phyloP scores from a whole-genome alignment of 2,113 vertebrate genomes.

The Tonatia bakeri region DNA sequence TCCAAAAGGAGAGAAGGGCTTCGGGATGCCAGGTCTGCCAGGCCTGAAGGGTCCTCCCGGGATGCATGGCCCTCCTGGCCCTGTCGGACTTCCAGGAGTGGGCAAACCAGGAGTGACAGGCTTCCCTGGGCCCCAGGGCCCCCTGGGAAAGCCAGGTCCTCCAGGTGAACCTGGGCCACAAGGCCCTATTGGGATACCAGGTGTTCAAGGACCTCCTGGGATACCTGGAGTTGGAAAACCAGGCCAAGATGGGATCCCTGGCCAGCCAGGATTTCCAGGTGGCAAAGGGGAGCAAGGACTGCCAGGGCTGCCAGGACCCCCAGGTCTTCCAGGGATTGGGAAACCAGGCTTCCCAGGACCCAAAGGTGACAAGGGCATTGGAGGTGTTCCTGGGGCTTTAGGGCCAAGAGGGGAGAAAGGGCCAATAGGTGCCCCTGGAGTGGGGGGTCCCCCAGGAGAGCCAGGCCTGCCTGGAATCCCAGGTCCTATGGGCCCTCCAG shows the following conservation, averaged over 20 bases:
- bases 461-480: conserved; percentile 90
- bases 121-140: conserved; percentile 90
- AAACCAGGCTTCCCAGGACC: conserved; percentile 92
- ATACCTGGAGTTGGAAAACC: conserved; percentile 90
- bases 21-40: conserved; percentile 89
- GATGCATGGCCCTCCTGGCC: conserved; percentile 87
- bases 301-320: conserved; percentile 89
- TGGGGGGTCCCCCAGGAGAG: conserved; percentile 86
- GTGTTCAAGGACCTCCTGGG: conserved; percentile 90
- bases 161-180: conserved; percentile 87
- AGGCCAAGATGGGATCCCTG: conserved; percentile 90
- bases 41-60: conserved; percentile 93
- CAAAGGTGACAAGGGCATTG: conserved; percentile 91
- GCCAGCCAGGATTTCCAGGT: conserved; percentile 91
- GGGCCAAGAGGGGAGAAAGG: conserved; percentile 93
- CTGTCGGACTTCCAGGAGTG: conserved; percentile 90
- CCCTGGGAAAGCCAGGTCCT: conserved; percentile 88
- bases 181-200: conserved; percentile 86
- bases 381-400: conserved; percentile 85
- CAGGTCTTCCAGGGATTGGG: conserved; percentile 89
- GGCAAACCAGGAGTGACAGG: conserved; percentile 93
- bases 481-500: conserved; percentile 89
- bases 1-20: conserved; percentile 94
- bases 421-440: conserved; percentile 86
- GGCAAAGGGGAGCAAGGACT: conserved; percentile 92